These are phyloP conservation scores for Denticeps clupeoides DNA, from an alignment of 2,797 vertebrate genomes.

Conservation along the genomic window DNA sequence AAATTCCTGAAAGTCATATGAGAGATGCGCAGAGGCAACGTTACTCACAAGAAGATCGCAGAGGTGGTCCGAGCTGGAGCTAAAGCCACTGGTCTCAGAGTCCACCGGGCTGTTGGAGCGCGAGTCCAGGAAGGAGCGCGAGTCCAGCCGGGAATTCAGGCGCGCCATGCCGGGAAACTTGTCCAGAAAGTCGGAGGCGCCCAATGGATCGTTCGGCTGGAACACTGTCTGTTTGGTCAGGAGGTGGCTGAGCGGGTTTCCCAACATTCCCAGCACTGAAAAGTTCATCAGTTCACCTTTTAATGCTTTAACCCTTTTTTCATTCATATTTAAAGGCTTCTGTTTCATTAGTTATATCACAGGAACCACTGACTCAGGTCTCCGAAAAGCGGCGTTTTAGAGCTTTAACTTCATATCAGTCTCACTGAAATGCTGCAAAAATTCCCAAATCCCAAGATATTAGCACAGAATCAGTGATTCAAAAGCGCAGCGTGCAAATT, in stretches of 20 bases:
- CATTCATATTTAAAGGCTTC: too few species aligned
- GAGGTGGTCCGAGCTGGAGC: constrained; percentile 93
- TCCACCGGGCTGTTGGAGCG: constrained; percentile 95
- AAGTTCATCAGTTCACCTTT: not conserved
- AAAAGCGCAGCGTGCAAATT: too few species aligned
- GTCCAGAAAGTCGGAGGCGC: constrained; percentile 78
- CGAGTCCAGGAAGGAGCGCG: constrained; percentile 79
- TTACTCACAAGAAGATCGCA: constrained; percentile 82
- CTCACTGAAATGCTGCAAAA: too few species aligned
- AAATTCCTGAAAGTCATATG: too few species aligned
- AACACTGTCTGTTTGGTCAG: constrained; percentile 74
- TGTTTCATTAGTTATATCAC: too few species aligned
- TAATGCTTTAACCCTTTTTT: too few species aligned
- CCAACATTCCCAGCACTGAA: constrained; percentile 78
- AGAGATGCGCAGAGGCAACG: too few species aligned
- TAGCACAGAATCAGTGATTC: too few species aligned
- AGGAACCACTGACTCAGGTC: too few species aligned
- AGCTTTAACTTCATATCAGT: too few species aligned
- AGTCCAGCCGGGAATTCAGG: constrained; percentile 73
- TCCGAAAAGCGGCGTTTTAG: too few species aligned
- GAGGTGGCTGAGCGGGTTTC: constrained; percentile 72
- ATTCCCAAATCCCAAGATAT: too few species aligned
- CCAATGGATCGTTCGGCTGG: constrained; percentile 61
- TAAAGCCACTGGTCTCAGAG: constrained; percentile 95
- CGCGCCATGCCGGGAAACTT: constrained; percentile 76